A percentile compares a stretch with the other conserved stretches of the same genome.
phyloP scores from a whole-genome alignment of 2,113 vertebrate species.

The Danio rerio region GRCz12tu NC_133178.1:20854001-20854500 shows the following conservation, averaged over 20 bases:
- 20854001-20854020: background rate
- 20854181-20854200: background rate
- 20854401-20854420: background rate
- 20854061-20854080: constrained; percentile 34
- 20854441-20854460: background rate
- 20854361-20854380: background rate
- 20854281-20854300: constrained; percentile 10
- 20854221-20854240: background rate
- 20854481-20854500: background rate
- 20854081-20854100: background rate
- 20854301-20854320: background rate
- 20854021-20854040: background rate
- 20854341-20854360: constrained; percentile 10
- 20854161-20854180: background rate
- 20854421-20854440: background rate
- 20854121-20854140: background rate
- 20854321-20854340: background rate
- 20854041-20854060: constrained; percentile 45
- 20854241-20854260: background rate
- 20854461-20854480: background rate
- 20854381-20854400: background rate
- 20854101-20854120: constrained; percentile 1
- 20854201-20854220: background rate
- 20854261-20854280: background rate
- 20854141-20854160: background rate